Evolutionary conservation across 2,113 vertebrate species (phyloP).

Genomic region (Saguinus imperator): DNA sequence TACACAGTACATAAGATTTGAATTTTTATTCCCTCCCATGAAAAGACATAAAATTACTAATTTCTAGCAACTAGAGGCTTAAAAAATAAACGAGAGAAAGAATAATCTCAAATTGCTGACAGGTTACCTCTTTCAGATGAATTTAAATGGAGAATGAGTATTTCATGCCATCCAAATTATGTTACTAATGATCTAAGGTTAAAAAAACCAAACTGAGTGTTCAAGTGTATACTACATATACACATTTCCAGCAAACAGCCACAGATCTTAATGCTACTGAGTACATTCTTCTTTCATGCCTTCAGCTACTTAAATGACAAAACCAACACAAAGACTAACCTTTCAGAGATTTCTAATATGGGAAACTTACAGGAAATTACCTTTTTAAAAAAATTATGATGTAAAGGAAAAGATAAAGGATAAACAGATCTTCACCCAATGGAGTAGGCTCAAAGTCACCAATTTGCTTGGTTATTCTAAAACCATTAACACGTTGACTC

Average conservation of each 20-base stretch:
- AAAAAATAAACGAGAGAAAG: conserved; percentile 47
- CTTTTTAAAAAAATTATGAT: background rate
- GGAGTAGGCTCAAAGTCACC: background rate
- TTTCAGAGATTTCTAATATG: conserved; percentile 14
- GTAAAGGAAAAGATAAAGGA: conserved; percentile 6
- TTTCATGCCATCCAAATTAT: conserved; percentile 23
- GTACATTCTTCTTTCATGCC: background rate
- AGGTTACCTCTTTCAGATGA: background rate
- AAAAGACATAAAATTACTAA: conserved; percentile 15
- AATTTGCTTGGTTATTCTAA: background rate
- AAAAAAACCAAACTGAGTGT: background rate
- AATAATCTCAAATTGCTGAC: background rate
- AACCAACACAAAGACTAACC: conserved; percentile 32
- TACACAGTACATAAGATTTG: background rate
- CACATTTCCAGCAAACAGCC: background rate
- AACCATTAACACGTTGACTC: background rate
- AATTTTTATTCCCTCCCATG: background rate
- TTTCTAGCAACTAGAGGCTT: background rate
- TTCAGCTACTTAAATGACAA: background rate
- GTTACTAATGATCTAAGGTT: background rate
- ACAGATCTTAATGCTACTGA: background rate
- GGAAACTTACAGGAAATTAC: background rate
- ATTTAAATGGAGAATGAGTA: conserved; percentile 17
- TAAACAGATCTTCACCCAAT: background rate
- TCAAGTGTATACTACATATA: background rate